Conservation (phyloP, 2,888 invertebrate species). For the Smittia aterrima region DNA sequence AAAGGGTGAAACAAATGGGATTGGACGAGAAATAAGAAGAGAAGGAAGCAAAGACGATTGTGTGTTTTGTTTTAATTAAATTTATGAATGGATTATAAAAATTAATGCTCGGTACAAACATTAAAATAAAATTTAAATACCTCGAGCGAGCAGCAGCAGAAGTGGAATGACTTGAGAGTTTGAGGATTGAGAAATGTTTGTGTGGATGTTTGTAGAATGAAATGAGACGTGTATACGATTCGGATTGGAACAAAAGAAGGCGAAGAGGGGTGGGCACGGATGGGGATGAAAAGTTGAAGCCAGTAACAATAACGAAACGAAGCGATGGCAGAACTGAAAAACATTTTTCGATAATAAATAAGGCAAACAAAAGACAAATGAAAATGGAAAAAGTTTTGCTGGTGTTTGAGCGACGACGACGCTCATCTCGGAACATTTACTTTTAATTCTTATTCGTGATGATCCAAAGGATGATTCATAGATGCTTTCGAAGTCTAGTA, state of each 20-base stretch:
- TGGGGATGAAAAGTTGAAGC: slow-evolving; percentile 39
- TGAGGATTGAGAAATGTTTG: slow-evolving; percentile 25
- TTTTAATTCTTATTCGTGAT: not conserved
- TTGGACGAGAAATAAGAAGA: not conserved
- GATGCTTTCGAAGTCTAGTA: not conserved
- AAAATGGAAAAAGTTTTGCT: slow-evolving; percentile 6
- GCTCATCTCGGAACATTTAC: not conserved
- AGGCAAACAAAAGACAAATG: slow-evolving; percentile 28
- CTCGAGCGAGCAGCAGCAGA: slow-evolving; percentile 16
- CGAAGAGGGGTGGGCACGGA: slow-evolving; percentile 19
- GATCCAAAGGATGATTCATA: not conserved
- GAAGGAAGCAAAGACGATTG: slow-evolving; percentile 25
- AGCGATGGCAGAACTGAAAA: slow-evolving; percentile 3
- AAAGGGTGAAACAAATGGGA: not conserved
- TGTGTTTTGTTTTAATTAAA: slow-evolving; percentile 39
- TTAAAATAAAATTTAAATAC: slow-evolving; percentile 41
- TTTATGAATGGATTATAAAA: slow-evolving; percentile 40
- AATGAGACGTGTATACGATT: slow-evolving; percentile 32
- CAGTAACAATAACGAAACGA: slow-evolving; percentile 40
- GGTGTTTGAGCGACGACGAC: not conserved
- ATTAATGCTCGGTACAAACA: slow-evolving; percentile 40
- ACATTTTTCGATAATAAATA: slow-evolving; percentile 40
- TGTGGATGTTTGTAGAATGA: slow-evolving; percentile 18
- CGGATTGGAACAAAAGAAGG: slow-evolving; percentile 27
- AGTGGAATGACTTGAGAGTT: slow-evolving; percentile 22